phyloP scores from a whole-genome alignment of 2,797 vertebrate species.

The Discoglossus pictus region DNA sequence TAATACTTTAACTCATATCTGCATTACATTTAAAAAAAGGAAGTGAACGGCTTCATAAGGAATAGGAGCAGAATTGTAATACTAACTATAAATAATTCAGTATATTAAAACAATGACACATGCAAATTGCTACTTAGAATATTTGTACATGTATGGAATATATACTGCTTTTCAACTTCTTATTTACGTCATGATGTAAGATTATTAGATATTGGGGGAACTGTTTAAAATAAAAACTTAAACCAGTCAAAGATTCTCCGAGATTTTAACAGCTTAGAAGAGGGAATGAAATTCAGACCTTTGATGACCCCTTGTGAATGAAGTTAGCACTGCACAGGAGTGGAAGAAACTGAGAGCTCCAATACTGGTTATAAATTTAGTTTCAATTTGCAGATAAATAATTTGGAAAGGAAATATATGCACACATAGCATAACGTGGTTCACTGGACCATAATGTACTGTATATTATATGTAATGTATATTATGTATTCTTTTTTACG shows the following conservation, averaged over 20 bases:
- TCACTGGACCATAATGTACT: too few relatives aligned
- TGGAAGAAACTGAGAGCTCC: background rate
- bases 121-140: slow-evolving; percentile 1
- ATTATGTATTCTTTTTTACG: too few relatives aligned
- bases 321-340: slow-evolving; percentile 73
- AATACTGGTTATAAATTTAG: too few relatives aligned
- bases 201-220: slow-evolving; percentile 7
- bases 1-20: too few relatives aligned
- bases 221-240: background rate
- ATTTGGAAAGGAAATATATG: too few relatives aligned
- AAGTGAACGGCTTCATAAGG: too few relatives aligned
- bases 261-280: background rate
- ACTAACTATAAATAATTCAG: background rate
- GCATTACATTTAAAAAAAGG: too few relatives aligned
- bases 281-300: slow-evolving; percentile 75
- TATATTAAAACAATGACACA: background rate
- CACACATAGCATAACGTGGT: too few relatives aligned
- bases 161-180: slow-evolving; percentile 11
- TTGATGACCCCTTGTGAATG: slow-evolving; percentile 83
- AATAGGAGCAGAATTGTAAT: too few relatives aligned
- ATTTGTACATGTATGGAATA: background rate
- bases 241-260: background rate
- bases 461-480: too few relatives aligned
- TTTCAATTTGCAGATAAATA: too few relatives aligned
- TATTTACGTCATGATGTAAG: slow-evolving; percentile 10